These are phyloP conservation scores for Suncus etruscus DNA, from an alignment of 2,113 vertebrate genomes.

Conservation along the genomic window DNA sequence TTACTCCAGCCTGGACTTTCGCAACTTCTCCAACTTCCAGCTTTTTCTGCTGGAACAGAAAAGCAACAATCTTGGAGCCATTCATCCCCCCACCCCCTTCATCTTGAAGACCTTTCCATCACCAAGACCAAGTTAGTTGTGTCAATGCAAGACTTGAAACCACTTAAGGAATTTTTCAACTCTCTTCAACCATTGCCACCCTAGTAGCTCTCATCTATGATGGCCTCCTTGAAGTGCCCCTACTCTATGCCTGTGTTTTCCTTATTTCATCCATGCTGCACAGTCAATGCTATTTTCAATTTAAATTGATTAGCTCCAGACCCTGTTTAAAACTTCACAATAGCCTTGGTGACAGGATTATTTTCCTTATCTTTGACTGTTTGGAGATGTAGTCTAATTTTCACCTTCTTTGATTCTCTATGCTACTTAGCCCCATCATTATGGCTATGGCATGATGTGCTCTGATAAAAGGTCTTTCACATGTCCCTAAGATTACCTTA, in stretches of 20 bases:
- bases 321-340: background rate
- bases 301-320: background rate
- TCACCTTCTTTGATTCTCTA: background rate
- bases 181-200: background rate
- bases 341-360: background rate
- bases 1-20: background rate
- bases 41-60: too few relatives aligned
- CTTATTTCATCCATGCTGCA: too few relatives aligned
- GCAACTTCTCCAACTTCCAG: background rate
- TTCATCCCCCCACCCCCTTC: background rate
- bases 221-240: background rate
- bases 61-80: too few relatives aligned
- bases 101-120: background rate
- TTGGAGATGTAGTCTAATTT: background rate
- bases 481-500: background rate
- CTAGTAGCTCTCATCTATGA: background rate
- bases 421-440: background rate
- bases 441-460: background rate
- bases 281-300: background rate
- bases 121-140: background rate
- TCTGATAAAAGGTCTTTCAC: background rate
- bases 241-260: too few relatives aligned
- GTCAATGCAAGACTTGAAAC: too few relatives aligned
- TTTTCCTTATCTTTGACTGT: fast-evolving
- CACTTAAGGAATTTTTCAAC: too few relatives aligned